A percentile compares a stretch with the other conserved stretches of the same genome.
Conservation (phyloP, 2,888 invertebrate genomes). For the Zygothrica quintamaculata region DNA sequence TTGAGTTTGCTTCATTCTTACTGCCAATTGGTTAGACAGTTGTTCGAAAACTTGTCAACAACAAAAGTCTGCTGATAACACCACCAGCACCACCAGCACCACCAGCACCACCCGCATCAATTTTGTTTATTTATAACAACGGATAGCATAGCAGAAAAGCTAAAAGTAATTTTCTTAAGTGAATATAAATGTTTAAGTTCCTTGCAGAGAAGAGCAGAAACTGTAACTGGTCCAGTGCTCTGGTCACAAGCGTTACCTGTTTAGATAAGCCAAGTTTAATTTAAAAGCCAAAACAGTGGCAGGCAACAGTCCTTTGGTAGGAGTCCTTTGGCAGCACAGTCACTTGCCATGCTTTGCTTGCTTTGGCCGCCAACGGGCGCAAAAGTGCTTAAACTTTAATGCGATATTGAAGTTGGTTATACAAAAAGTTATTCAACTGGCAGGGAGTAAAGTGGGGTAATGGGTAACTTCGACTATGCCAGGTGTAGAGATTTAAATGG, state of each 20-base stretch:
- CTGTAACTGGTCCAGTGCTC: constrained; percentile 21
- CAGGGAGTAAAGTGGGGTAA: too few relatives aligned
- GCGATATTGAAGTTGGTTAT: constrained; percentile 62
- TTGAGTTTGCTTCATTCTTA: constrained; percentile 3
- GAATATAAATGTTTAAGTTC: constrained; percentile 78
- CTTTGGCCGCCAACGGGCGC: constrained; percentile 56
- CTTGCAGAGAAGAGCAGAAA: constrained; percentile 45
- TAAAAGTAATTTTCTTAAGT: constrained; percentile 81
- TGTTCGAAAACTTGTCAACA: constrained; percentile 55
- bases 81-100: constrained; percentile 7
- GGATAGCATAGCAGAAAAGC: constrained; percentile 59
- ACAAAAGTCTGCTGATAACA: constrained; percentile 46
- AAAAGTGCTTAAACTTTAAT: constrained; percentile 74
- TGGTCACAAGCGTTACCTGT: constrained; percentile 30
- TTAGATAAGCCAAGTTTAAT: constrained; percentile 58
- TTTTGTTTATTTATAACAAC: constrained; percentile 63
- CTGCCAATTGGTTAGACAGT: constrained; percentile 37
- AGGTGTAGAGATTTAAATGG: constrained; percentile 58
- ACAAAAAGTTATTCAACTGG: constrained; percentile 34
- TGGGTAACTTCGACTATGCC: constrained; percentile 5
- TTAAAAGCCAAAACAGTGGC: constrained; percentile 61
- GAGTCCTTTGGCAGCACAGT: too few relatives aligned
- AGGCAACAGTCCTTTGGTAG: neutral
- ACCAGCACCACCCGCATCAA: constrained; percentile 14
- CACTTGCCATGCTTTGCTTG: constrained; percentile 5